Evolutionary conservation across 2,113 vertebrate species (phyloP).

Genomic region (Notothenia coriiceps): DNA sequence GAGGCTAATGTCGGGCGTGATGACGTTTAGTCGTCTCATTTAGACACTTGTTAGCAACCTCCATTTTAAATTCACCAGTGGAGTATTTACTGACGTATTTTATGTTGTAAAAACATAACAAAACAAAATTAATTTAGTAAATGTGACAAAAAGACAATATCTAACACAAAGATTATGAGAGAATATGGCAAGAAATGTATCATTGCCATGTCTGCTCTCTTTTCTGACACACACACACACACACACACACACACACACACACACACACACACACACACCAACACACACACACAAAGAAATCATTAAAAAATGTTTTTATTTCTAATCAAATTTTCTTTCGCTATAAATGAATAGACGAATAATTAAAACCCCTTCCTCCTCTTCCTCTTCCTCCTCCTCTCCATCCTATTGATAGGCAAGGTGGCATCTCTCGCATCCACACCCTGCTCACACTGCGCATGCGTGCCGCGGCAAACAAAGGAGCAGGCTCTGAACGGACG

Average conservation of each 20-base stretch:
- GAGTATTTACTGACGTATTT: no score
- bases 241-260: neutral
- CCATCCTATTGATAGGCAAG: constrained; percentile 63
- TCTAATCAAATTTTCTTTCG: neutral
- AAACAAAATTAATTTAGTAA: no score
- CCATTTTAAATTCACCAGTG: no score
- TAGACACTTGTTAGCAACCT: no score
- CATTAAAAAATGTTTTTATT: neutral
- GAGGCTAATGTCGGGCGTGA: no score
- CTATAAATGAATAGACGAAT: neutral
- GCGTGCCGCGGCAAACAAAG: constrained; percentile 84
- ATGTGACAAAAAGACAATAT: no score
- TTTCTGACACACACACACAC: accelerated
- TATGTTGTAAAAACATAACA: no score
- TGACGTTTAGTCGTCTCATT: no score
- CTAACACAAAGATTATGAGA: no score
- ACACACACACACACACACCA: neutral
- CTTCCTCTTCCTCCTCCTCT: constrained; percentile 6
- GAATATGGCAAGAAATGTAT: no score
- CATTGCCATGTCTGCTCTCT: neutral
- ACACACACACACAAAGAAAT: neutral
- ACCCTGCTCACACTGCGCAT: constrained; percentile 84
- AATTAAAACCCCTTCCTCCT: neutral
- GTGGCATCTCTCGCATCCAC: constrained; percentile 81
- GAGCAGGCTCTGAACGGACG: constrained; percentile 63